phyloP scores from a whole-genome alignment of 2,113 vertebrate genomes.

The Pelusios castaneus region DNA sequence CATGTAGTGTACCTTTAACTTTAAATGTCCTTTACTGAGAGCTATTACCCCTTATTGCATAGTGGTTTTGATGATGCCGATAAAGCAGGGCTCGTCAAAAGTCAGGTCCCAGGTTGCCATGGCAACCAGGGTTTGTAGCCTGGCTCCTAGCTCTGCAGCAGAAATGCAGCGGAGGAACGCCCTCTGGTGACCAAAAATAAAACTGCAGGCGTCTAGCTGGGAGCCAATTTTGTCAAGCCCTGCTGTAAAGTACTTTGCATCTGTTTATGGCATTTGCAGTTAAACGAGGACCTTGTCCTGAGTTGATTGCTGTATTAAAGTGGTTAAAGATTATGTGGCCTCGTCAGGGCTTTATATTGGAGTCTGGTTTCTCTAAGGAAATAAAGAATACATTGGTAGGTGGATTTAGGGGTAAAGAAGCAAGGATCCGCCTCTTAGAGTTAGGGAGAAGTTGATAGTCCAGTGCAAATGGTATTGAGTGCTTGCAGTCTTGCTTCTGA shows the following conservation, averaged over 20 bases:
- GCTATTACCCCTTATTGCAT: neutral
- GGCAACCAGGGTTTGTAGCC: too few relatives aligned
- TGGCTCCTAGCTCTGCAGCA: too few relatives aligned
- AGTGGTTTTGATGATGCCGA: neutral
- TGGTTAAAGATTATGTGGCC: neutral
- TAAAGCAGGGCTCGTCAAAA: too few relatives aligned
- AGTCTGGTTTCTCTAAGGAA: neutral
- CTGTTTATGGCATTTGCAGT: neutral
- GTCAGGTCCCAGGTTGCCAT: too few relatives aligned
- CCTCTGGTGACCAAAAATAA: too few relatives aligned
- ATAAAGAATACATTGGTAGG: neutral
- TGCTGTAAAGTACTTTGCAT: too few relatives aligned
- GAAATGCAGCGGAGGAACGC: too few relatives aligned
- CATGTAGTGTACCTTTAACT: neutral
- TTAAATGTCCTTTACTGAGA: neutral
- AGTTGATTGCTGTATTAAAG: neutral
- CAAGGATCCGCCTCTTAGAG: neutral
- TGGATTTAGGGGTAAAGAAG: neutral
- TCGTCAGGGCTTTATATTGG: neutral
- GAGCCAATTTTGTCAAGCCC: too few relatives aligned
- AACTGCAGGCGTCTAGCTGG: too few relatives aligned
- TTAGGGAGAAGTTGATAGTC: neutral
- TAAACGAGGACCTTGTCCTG: conserved; percentile 26
- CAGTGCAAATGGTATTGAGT: accelerated
- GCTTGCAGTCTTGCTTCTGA: neutral